phyloP scores from a whole-genome alignment of 2,888 invertebrate genomes.

The Agrilus cyanescens region DNA sequence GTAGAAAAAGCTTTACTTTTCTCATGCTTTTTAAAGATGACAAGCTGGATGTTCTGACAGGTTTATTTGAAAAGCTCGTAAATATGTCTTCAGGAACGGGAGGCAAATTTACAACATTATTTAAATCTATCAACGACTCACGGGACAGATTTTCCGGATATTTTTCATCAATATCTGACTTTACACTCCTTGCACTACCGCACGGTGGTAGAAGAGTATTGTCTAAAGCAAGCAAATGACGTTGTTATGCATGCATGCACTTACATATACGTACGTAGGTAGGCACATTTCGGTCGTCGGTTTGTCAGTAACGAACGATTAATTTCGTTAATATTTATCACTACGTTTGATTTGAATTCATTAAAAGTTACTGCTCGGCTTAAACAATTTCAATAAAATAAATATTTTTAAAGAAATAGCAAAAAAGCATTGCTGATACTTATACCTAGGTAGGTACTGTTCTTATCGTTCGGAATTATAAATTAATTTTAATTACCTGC shows the following conservation, averaged over 20 bases:
- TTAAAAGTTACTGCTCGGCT: not conserved
- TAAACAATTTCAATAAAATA: too few species aligned
- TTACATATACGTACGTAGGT: slow-evolving; percentile 11
- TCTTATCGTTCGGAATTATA: too few species aligned
- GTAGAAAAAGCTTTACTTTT: slow-evolving; percentile 36
- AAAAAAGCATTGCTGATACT: too few species aligned
- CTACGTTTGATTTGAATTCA: not conserved
- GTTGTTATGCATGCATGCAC: slow-evolving; percentile 17
- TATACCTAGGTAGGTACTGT: too few species aligned
- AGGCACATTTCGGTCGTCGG: too few species aligned
- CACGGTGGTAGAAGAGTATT: slow-evolving; percentile 18
- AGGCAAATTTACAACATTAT: slow-evolving; percentile 34
- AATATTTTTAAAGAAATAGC: too few species aligned
- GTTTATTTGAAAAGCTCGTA: slow-evolving; percentile 32
- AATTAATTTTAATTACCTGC: slow-evolving; percentile 9
- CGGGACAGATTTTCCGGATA: slow-evolving; percentile 37
- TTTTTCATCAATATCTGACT: slow-evolving; percentile 36
- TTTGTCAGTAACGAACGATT: too few species aligned
- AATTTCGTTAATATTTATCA: not conserved
- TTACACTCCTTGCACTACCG: slow-evolving; percentile 28
- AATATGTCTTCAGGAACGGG: slow-evolving; percentile 39
- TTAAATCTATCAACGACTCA: slow-evolving; percentile 35
- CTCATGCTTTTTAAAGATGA: slow-evolving; percentile 37
- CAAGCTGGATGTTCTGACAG: slow-evolving; percentile 34
- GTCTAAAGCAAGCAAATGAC: slow-evolving; percentile 10